Evolutionary conservation across 1,140 invertebrate species (phyloP).

Genomic region (Tyrophagus putrescentiae): DNA sequence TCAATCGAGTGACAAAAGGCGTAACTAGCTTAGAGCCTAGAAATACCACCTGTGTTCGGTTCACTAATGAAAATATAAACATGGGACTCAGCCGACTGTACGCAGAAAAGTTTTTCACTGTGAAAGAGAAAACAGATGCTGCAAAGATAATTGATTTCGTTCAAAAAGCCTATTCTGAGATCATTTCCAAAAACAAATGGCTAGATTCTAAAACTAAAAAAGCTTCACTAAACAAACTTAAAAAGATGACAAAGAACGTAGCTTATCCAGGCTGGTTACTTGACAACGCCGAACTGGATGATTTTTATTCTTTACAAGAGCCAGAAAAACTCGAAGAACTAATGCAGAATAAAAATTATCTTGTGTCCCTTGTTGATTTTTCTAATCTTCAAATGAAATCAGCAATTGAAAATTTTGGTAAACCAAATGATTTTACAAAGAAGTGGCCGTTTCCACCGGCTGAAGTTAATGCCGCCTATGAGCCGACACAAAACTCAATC

Average conservation of each 20-base stretch:
- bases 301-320: slow-evolving; percentile 54
- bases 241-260: slow-evolving; percentile 35
- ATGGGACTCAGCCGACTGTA: slow-evolving; percentile 34
- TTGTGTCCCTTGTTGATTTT: too few species aligned
- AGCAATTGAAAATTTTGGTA: too few species aligned
- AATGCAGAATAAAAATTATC: too few species aligned
- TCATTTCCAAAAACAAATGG: slow-evolving; percentile 62
- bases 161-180: slow-evolving; percentile 25
- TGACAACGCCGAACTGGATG: slow-evolving; percentile 49
- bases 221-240: slow-evolving; percentile 41
- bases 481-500: slow-evolving; percentile 41
- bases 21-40: slow-evolving; percentile 29
- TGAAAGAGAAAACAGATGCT: slow-evolving; percentile 1
- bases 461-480: slow-evolving; percentile 44
- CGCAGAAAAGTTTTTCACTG: slow-evolving; percentile 1
- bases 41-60: slow-evolving; percentile 36
- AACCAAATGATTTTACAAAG: neutral
- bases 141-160: slow-evolving; percentile 31
- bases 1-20: slow-evolving; percentile 36
- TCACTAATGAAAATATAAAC: slow-evolving; percentile 36
- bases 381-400: too few species aligned
- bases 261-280: slow-evolving; percentile 36
- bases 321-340: too few species aligned
- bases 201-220: slow-evolving; percentile 70
- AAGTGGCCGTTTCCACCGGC: slow-evolving; percentile 15